Conservation (phyloP, 1,140 invertebrate genomes). For the Artemia franciscana region DNA sequence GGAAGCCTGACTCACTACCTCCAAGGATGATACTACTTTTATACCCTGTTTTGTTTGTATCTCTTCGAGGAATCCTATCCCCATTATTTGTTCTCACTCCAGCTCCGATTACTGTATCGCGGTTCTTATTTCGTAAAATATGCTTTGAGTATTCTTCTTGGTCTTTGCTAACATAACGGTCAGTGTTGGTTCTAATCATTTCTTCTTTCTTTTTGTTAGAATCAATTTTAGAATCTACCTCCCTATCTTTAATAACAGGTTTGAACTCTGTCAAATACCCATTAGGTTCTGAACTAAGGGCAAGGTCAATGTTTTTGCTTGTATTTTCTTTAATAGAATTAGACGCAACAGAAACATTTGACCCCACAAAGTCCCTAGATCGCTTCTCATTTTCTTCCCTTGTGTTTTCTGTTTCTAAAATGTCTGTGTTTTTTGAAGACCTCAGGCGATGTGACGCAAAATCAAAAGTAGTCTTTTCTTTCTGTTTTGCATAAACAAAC, state of each 20-base stretch:
- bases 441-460: not conserved
- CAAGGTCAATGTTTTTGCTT: not conserved
- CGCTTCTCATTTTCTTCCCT: not conserved
- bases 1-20: not conserved
- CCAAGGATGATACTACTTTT: not conserved
- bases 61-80: not conserved
- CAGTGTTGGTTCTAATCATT: not conserved
- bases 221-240: not conserved
- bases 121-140: not conserved
- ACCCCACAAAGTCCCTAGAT: not conserved
- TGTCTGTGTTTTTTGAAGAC: not conserved
- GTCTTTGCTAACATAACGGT: not conserved
- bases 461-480: not conserved
- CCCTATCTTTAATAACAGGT: not conserved
- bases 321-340: not conserved
- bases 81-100: not conserved
- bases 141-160: not conserved
- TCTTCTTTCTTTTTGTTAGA: not conserved
- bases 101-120: not conserved
- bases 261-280: not conserved
- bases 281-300: not conserved
- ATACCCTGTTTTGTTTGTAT: not conserved
- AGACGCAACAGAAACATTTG: no score
- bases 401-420: not conserved
- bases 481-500: not conserved